Conservation (phyloP, 2,797 vertebrate genomes). For the Pampus argenteus region DNA sequence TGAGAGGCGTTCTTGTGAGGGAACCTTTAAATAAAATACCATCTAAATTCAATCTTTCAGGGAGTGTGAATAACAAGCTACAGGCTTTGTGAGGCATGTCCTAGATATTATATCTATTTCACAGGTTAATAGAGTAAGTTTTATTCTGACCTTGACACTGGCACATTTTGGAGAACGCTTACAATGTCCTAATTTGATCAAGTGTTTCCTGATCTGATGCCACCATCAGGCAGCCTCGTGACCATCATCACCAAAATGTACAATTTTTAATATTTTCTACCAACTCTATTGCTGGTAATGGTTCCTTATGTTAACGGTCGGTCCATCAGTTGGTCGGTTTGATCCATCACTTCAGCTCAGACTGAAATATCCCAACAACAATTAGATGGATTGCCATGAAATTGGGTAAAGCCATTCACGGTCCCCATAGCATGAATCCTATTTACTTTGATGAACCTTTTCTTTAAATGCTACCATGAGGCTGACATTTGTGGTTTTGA, state of each 20-base stretch:
- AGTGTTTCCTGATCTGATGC: background rate
- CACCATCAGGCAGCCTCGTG: background rate
- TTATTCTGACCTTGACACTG: background rate
- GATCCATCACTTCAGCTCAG: background rate
- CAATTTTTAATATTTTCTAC: background rate
- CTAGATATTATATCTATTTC: background rate
- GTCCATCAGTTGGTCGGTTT: background rate
- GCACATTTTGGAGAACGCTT: background rate
- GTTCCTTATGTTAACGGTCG: background rate
- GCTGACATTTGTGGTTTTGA: background rate
- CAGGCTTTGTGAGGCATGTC: conserved; percentile 1
- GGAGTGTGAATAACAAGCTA: conserved; percentile 31
- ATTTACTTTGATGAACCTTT: too few species aligned
- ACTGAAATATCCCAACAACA: background rate
- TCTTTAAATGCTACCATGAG: too few species aligned
- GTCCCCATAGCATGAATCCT: too few species aligned
- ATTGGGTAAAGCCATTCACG: too few species aligned
- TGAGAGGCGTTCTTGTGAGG: conserved; percentile 46
- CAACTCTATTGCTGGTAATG: background rate
- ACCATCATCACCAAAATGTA: too few species aligned
- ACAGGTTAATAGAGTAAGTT: conserved; percentile 1
- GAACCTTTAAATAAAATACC: conserved; percentile 52
- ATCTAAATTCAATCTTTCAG: conserved; percentile 42
- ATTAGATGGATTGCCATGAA: too few species aligned
- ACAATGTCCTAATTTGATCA: conserved; percentile 8